Evolutionary conservation across 1,140 invertebrate genomes (phyloP).

Genomic region (Kradibia gibbosae): DNA sequence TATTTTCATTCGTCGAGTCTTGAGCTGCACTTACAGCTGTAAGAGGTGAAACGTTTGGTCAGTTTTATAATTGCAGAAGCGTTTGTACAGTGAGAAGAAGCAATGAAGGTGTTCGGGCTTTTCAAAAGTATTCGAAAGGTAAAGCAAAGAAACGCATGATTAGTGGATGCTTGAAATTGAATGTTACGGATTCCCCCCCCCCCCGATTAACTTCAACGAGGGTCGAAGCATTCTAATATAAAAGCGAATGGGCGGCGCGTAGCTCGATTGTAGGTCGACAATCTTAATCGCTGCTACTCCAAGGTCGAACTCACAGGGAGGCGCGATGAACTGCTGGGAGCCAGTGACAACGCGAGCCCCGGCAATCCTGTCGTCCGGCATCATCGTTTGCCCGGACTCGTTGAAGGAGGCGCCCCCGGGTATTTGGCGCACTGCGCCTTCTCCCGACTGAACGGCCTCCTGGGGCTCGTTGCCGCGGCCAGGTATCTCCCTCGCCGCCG

Average conservation of each 20-base stretch:
- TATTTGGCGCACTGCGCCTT: conserved; percentile 63
- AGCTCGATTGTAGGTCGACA: too few species aligned
- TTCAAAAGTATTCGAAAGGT: too few species aligned
- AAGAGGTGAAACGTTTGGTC: too few species aligned
- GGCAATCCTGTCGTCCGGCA: conserved; percentile 58
- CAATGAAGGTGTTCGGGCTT: too few species aligned
- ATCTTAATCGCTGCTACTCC: not conserved
- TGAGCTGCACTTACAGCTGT: conserved; percentile 56
- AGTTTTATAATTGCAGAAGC: too few species aligned
- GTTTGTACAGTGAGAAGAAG: too few species aligned
- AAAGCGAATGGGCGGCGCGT: too few species aligned
- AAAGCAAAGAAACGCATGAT: too few species aligned
- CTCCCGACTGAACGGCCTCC: conserved; percentile 56
- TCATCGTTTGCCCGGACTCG: conserved; percentile 55
- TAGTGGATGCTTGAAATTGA: too few species aligned
- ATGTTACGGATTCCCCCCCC: too few species aligned
- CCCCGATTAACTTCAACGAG: too few species aligned
- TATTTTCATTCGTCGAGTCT: conserved; percentile 60
- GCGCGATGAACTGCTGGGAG: conserved; percentile 61
- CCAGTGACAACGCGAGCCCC: conserved; percentile 67
- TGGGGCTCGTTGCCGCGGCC: conserved; percentile 65
- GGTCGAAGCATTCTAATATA: too few species aligned
- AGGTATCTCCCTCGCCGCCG: conserved; percentile 63
- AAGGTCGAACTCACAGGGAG: conserved; percentile 56
- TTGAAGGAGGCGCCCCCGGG: conserved; percentile 66